phyloP scores from a whole-genome alignment of 1,140 invertebrate genomes.

The Drosophila orosa region DNA sequence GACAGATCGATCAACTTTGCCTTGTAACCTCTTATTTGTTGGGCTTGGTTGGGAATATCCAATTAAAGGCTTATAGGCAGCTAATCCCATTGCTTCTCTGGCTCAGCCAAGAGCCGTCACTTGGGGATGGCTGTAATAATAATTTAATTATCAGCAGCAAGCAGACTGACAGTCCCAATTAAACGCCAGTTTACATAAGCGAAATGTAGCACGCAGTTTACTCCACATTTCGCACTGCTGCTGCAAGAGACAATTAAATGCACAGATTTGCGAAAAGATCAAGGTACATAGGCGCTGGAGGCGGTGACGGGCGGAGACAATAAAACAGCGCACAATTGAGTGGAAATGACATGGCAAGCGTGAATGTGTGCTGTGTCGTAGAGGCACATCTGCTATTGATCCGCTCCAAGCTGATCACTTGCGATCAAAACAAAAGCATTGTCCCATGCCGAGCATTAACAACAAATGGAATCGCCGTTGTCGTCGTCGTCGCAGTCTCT shows the following conservation, averaged over 20 bases:
- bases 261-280: slow-evolving; percentile 71
- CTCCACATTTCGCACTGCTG: slow-evolving; percentile 51
- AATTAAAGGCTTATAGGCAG: neutral
- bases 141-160: slow-evolving; percentile 45
- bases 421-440: slow-evolving; percentile 75
- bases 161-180: slow-evolving; percentile 38
- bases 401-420: slow-evolving; percentile 12
- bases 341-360: slow-evolving; percentile 42
- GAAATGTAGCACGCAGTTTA: slow-evolving; percentile 70
- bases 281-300: slow-evolving; percentile 57
- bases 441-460: slow-evolving; percentile 38
- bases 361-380: slow-evolving; percentile 15
- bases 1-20: slow-evolving; percentile 41
- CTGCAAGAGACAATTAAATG: slow-evolving; percentile 50
- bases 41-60: neutral
- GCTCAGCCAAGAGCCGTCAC: slow-evolving; percentile 1
- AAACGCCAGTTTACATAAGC: slow-evolving; percentile 52
- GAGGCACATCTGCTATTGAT: slow-evolving; percentile 40
- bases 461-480: slow-evolving; percentile 44
- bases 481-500: neutral
- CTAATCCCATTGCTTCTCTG: neutral
- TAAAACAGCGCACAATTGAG: slow-evolving; percentile 63
- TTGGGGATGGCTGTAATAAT: slow-evolving; percentile 13
- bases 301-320: slow-evolving; percentile 24
- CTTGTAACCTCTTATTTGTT: slow-evolving; percentile 4